Percentiles rank a stretch among this genome's conserved stretches.
Conservation (phyloP, 2,888 invertebrate genomes). For the Synanthedon andrenaeformis region DNA sequence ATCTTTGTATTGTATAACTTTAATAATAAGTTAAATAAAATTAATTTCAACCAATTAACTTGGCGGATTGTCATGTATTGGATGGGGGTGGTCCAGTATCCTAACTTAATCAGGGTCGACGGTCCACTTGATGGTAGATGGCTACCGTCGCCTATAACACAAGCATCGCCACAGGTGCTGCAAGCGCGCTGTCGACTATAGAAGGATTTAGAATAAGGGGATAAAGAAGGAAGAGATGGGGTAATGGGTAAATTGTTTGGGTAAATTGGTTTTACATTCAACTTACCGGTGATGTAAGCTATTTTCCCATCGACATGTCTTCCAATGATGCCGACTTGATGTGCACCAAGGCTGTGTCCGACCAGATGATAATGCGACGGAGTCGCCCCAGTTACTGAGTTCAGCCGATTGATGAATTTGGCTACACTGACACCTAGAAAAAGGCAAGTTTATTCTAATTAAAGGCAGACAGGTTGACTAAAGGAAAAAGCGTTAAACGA, state of each 20-base stretch:
- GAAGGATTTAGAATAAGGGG: neutral
- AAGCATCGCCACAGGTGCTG: neutral
- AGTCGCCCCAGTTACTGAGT: constrained; percentile 13
- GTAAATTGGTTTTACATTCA: no score
- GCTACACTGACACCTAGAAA: constrained; percentile 23
- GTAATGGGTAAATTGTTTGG: neutral
- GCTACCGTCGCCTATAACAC: neutral
- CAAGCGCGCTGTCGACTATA: neutral
- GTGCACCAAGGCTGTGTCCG: constrained; percentile 31
- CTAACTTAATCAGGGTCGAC: no score
- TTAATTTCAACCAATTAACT: no score
- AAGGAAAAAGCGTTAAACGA: no score
- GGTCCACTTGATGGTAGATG: neutral
- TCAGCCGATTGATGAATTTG: constrained; percentile 28
- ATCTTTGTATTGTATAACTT: no score
- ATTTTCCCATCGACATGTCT: constrained; percentile 18
- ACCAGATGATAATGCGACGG: constrained; percentile 23
- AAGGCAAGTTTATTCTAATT: neutral
- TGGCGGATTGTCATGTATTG: no score
- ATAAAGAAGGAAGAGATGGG: neutral
- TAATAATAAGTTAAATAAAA: no score
- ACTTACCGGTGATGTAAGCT: constrained; percentile 25
- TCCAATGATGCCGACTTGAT: constrained; percentile 26
- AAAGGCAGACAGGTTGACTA: no score
- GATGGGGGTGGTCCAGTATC: no score